phyloP scores from a whole-genome alignment of 2,888 invertebrate genomes.

The Drosophila phalerata region DNA sequence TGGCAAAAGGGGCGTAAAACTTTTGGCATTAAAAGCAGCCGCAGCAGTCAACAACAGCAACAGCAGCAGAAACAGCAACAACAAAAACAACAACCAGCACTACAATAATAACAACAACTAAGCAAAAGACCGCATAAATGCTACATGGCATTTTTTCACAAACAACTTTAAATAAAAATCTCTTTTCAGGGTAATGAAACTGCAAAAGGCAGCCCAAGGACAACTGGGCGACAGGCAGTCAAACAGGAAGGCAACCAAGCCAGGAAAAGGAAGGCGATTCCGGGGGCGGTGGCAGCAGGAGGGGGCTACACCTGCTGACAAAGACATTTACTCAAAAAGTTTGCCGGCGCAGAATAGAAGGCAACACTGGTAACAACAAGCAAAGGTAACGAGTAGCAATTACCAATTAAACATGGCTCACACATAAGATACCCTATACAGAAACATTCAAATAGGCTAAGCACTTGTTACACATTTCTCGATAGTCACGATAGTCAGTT shows the following conservation, averaged over 20 bases:
- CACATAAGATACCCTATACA: conserved; percentile 2
- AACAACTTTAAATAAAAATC: conserved; percentile 80
- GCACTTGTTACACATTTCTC: background rate
- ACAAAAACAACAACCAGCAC: conserved; percentile 18
- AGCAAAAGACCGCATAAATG: conserved; percentile 77
- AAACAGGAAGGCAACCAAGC: conserved; percentile 28
- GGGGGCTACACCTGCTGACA: conserved; percentile 76
- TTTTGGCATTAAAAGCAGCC: conserved; percentile 69
- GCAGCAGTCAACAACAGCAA: conserved; percentile 38
- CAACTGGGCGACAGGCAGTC: conserved; percentile 29
- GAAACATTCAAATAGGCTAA: background rate
- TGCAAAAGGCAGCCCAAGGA: conserved; percentile 65
- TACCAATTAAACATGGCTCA: conserved; percentile 1
- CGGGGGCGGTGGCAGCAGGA: background rate
- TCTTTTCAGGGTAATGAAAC: conserved; percentile 78
- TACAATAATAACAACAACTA: conserved; percentile 41
- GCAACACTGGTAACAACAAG: conserved; percentile 46
- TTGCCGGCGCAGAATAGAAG: conserved; percentile 71
- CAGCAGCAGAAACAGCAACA: conserved; percentile 25
- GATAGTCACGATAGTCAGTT: too few relatives aligned
- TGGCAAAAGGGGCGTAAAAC: conserved; percentile 59
- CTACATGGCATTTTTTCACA: conserved; percentile 68
- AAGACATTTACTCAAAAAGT: conserved; percentile 81
- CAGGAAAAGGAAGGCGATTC: conserved; percentile 4
- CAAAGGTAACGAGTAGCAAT: conserved; percentile 28